Percentiles rank a stretch among this genome's conserved stretches.
These are phyloP conservation scores for Myopa testacea DNA, from an alignment of 2,888 invertebrate species.

Conservation along the genomic window DNA sequence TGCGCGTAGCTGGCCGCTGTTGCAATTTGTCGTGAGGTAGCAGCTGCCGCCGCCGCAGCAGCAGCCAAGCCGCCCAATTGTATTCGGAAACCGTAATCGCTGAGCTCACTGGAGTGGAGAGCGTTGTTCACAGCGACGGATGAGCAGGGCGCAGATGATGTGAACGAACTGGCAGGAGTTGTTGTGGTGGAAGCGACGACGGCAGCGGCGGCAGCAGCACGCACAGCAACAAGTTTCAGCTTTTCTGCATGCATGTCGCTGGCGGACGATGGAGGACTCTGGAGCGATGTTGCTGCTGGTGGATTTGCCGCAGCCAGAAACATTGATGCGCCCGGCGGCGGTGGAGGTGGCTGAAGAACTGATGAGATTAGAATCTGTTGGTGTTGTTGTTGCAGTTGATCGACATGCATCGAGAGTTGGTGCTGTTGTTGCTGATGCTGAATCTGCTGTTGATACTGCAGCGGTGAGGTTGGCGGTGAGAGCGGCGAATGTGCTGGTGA, in stretches of 20 bases:
- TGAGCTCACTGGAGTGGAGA: conserved; percentile 61
- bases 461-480: conserved; percentile 62
- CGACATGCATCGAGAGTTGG: conserved; percentile 38
- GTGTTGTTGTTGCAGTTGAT: conserved; percentile 51
- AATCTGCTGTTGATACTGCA: conserved; percentile 42
- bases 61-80: conserved; percentile 68
- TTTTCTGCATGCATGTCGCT: conserved; percentile 67
- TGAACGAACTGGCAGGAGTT: conserved; percentile 45
- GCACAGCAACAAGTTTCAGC: conserved; percentile 63
- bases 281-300: conserved; percentile 42
- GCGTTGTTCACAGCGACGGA: conserved; percentile 27
- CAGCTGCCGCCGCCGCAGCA: conserved; percentile 66
- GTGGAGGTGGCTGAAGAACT: conserved; percentile 12
- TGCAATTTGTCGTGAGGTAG: conserved; percentile 63
- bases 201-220: conserved; percentile 47
- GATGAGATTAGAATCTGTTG: conserved; percentile 45
- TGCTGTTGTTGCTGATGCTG: conserved; percentile 51
- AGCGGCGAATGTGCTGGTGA: conserved; percentile 61
- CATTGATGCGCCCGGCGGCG: conserved; percentile 43
- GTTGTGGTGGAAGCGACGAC: conserved; percentile 42
- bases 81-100: conserved; percentile 69
- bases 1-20: conserved; percentile 66
- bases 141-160: conserved; percentile 36
- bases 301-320: conserved; percentile 26
- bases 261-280: conserved; percentile 47